Conservation (phyloP, 2,888 invertebrate genomes). For the Nomada hirtipes region DNA sequence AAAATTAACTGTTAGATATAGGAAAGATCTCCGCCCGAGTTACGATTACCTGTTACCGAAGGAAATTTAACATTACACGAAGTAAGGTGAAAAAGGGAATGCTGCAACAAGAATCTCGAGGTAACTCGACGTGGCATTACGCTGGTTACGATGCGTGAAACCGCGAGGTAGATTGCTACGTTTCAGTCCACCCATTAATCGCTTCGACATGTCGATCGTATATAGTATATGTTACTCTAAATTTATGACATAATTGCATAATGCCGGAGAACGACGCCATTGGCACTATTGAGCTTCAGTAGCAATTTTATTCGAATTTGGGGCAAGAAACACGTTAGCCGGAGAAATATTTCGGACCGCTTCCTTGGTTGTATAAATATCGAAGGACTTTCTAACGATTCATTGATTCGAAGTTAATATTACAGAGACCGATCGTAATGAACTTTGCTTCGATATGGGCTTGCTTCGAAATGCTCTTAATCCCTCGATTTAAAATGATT, state of each 20-base stretch:
- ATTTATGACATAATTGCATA: conserved; percentile 18
- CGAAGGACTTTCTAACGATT: no score
- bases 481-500: no score
- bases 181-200: conserved; percentile 24
- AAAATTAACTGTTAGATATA: no score
- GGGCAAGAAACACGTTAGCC: no score
- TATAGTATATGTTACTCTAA: conserved; percentile 19
- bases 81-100: conserved; percentile 2
- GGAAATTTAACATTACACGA: conserved; percentile 1
- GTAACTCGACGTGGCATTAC: conserved; percentile 9
- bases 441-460: no score
- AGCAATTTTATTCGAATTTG: no score
- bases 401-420: no score
- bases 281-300: no score
- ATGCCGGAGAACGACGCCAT: background rate
- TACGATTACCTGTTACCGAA: background rate
- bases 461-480: no score
- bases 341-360: no score
- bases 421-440: no score
- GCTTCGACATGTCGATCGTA: conserved; percentile 21
- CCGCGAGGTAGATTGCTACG: conserved; percentile 33
- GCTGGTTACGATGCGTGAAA: conserved; percentile 36
- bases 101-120: background rate
- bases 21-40: background rate
- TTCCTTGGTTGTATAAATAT: no score